Conservation (phyloP, 2,797 vertebrate genomes). For the Gila robusta region DNA sequence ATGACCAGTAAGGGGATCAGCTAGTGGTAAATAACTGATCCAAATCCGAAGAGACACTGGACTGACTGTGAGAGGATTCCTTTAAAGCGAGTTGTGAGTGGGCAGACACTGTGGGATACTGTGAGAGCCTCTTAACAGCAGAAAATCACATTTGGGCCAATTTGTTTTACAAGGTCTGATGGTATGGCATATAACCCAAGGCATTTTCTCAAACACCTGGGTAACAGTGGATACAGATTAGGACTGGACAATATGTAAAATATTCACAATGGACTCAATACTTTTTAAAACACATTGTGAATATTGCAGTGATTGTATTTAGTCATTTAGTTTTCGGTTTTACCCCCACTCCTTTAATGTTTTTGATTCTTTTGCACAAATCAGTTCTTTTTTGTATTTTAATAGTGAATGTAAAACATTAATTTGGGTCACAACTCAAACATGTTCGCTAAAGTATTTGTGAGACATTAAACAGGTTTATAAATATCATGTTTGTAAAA, state of each 20-base stretch:
- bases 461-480: background rate
- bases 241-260: background rate
- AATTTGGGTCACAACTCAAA: no score
- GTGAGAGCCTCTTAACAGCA: constrained; percentile 36
- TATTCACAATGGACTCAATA: background rate
- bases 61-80: constrained; percentile 71
- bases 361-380: background rate
- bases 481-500: background rate
- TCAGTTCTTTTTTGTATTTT: background rate
- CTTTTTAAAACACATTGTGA: background rate
- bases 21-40: constrained; percentile 79
- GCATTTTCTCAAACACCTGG: constrained; percentile 10
- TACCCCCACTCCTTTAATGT: rapidly evolving
- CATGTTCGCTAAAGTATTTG: background rate
- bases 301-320: background rate
- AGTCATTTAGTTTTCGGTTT: background rate
- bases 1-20: constrained; percentile 79
- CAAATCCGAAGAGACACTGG: constrained; percentile 74
- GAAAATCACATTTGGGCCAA: constrained; percentile 41
- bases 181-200: constrained; percentile 10
- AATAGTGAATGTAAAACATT: no score
- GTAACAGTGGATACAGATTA: background rate
- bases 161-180: constrained; percentile 42
- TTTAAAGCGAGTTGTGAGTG: constrained; percentile 63
- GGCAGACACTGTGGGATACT: constrained; percentile 20